Base-by-base conservation (phyloP, 2,888 invertebrate genomes). In the Mythimna impura region DNA sequence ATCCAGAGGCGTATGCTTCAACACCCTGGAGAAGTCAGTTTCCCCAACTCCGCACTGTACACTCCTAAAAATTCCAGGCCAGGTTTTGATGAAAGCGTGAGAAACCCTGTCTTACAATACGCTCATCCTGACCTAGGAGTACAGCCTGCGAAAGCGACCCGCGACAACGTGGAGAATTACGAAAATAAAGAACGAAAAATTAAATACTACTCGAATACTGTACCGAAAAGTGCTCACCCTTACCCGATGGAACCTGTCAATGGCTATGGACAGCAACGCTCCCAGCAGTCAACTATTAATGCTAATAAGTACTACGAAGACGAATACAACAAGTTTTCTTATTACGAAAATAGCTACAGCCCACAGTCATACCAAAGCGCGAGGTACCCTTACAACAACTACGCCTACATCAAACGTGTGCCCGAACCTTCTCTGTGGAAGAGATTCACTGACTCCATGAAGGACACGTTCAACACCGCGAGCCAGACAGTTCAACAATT, bases 91-190 rank as follows among this genome's bases (percentile, higher is more conserved):
- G 97, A 98, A 84, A 97, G 97, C 47, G 97, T 97, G 0, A 94
- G 98, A 57, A 97, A 97, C 36, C 98, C 98, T 0, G 98, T 98
- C 5, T 94, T 98, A 0, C 98, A 98, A 87, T 98, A 98, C 87
- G 98, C 98, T 0, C 98, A 98, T 89, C 98, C 98, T 0, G 98
- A 98, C 86, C 92, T 98, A 8, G 98, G 98, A 20, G 97, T 98
- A 0, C 98, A 98, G 89, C 97, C 98, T 0, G 98, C 98, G 0
- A 97, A 97, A 91, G 96, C 96, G 3, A 96, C 94, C 3, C 90
- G 94, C n/a, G 95, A 95, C 70, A 93, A 92, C 76, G 88, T 92
- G 22, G 94, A 95, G 22, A 91, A 90, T 84, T 65, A 92, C 84
- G 88, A 92, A 25, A 90, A 91, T 61, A 91, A 90, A 69, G 94